These are phyloP conservation scores for Gila orcuttii DNA, from an alignment of 2,113 vertebrate genomes.

Conservation along the genomic window DNA sequence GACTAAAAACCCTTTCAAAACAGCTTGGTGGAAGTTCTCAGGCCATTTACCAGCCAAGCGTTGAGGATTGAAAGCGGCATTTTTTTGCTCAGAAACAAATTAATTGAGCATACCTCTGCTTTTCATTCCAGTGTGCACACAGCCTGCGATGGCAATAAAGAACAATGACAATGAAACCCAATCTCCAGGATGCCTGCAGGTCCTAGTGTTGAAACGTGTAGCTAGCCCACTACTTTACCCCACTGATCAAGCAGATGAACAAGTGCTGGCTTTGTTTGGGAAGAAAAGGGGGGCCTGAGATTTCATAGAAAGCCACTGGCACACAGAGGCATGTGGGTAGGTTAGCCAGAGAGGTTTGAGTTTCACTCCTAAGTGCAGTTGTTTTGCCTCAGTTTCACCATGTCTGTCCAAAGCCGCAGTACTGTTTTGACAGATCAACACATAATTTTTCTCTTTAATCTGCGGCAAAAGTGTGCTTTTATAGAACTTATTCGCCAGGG, in stretches of 20 bases:
- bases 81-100: slow-evolving; percentile 44
- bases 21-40: neutral
- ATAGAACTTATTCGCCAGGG: too few species aligned
- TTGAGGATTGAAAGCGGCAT: slow-evolving; percentile 31
- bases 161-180: slow-evolving; percentile 56
- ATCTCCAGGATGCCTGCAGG: slow-evolving; percentile 56
- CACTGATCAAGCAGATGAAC: slow-evolving; percentile 52
- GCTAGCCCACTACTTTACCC: slow-evolving; percentile 48
- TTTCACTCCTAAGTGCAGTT: slow-evolving; percentile 47
- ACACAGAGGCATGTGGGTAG: slow-evolving; percentile 42
- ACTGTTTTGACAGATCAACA: slow-evolving; percentile 38
- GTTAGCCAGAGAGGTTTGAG: slow-evolving; percentile 36
- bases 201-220: slow-evolving; percentile 48
- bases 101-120: slow-evolving; percentile 52
- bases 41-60: slow-evolving; percentile 18
- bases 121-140: slow-evolving; percentile 30
- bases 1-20: neutral
- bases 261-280: slow-evolving; percentile 54
- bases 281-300: slow-evolving; percentile 17
- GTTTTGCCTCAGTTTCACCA: slow-evolving; percentile 37
- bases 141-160: slow-evolving; percentile 19
- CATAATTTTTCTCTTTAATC: neutral
- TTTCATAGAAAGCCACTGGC: slow-evolving; percentile 43
- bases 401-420: neutral
- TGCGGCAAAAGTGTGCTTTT: too few species aligned